A percentile compares a stretch with the other conserved stretches of the same genome.
Evolutionary conservation across 2,888 invertebrate species (phyloP).

Genomic region (Diploptera punctata): DNA sequence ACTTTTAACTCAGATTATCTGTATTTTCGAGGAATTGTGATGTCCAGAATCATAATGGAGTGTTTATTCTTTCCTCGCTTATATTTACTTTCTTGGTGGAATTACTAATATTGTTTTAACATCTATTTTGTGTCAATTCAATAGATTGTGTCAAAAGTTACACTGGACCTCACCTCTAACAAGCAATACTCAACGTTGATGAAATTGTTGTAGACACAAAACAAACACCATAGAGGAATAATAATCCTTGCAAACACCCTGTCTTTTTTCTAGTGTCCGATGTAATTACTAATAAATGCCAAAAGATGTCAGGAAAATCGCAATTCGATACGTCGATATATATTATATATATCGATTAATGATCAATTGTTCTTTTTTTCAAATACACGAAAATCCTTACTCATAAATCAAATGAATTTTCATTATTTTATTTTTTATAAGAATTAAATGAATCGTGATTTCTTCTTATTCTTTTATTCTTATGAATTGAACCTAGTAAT

Average conservation of each 20-base stretch:
- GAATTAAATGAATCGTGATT: no score
- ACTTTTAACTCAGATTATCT: constrained; percentile 27
- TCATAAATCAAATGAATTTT: no score
- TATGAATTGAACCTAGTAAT: no score
- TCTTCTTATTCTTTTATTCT: no score
- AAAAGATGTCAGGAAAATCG: constrained; percentile 1
- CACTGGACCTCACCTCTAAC: constrained; percentile 6
- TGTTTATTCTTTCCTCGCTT: not conserved
- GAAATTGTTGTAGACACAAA: constrained; percentile 1
- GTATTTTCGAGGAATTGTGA: constrained; percentile 10
- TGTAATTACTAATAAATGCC: not conserved
- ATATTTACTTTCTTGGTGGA: not conserved
- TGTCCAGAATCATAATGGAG: not conserved
- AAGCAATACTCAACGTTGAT: constrained; percentile 17
- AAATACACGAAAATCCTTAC: no score
- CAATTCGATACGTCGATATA: no score
- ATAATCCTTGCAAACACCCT: no score
- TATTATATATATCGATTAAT: no score
- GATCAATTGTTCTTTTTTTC: no score
- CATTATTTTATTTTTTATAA: no score
- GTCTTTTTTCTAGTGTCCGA: not conserved
- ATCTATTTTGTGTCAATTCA: constrained; percentile 13
- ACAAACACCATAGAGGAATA: no score
- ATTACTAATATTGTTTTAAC: not conserved
- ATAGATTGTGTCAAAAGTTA: constrained; percentile 9